These are phyloP conservation scores for Polyploca ridens DNA, from an alignment of 2,888 invertebrate species.

Conservation along the genomic window DNA sequence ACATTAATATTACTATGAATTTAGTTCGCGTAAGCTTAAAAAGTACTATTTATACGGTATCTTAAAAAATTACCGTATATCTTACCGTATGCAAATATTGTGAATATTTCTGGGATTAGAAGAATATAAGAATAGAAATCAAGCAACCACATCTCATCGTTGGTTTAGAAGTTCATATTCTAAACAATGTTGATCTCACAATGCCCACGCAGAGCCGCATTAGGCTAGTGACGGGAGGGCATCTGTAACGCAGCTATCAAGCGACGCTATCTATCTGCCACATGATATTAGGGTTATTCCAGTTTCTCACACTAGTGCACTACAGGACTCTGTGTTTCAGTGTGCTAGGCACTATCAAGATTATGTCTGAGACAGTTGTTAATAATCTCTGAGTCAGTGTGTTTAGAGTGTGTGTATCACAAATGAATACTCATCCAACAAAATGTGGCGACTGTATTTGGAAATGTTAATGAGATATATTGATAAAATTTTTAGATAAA, in stretches of 20 bases:
- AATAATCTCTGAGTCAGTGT: not conserved
- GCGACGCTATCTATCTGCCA: constrained; percentile 31
- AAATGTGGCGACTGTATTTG: no score
- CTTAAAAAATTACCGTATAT: no score
- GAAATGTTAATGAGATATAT: no score
- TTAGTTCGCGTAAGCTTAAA: no score
- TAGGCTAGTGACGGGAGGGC: constrained; percentile 27
- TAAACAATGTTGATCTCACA: not conserved
- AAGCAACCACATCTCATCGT: constrained; percentile 15
- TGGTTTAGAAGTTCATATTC: constrained; percentile 18
- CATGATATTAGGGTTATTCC: constrained; percentile 20
- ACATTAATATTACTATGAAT: no score
- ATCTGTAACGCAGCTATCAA: constrained; percentile 29
- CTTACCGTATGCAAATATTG: no score
- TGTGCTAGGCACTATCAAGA: not conserved
- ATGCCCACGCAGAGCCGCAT: constrained; percentile 4
- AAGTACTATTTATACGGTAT: no score
- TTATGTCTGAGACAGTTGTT: not conserved
- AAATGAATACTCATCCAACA: no score
- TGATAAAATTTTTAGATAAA: no score
- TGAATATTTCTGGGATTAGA: no score
- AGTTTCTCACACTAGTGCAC: not conserved
- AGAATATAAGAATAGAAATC: not conserved
- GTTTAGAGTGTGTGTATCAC: no score
- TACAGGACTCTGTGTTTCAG: not conserved